Conservation (phyloP, 2,888 invertebrate genomes). For the Brachynemurus nebulosus region DNA sequence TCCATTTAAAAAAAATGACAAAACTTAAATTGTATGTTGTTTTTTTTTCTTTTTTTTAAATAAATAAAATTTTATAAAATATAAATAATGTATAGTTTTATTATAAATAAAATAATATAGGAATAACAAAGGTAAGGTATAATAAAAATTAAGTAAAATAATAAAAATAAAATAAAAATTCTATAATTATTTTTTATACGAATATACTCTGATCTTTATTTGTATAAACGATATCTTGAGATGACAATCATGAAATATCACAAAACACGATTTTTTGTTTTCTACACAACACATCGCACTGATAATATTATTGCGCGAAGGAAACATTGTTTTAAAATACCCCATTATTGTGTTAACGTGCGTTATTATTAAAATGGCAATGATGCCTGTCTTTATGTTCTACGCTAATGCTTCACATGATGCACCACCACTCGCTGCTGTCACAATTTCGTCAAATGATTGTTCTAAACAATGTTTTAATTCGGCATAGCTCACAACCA, state of each 20-base stretch:
- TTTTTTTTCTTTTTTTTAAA: too few relatives aligned
- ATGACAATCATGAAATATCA: slow-evolving; percentile 8
- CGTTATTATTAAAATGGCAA: neutral
- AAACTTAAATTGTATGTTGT: too few relatives aligned
- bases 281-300: slow-evolving; percentile 5
- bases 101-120: too few relatives aligned
- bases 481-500: slow-evolving; percentile 91
- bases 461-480: slow-evolving; percentile 89
- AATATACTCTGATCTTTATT: slow-evolving; percentile 11
- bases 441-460: slow-evolving; percentile 73
- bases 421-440: slow-evolving; percentile 28
- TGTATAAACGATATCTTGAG: slow-evolving; percentile 11
- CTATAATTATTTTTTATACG: slow-evolving; percentile 5
- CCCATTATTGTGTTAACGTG: neutral
- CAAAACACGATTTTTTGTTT: slow-evolving; percentile 10
- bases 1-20: too few relatives aligned
- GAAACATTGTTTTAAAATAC: neutral
- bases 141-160: neutral
- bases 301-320: neutral
- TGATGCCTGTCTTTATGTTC: neutral
- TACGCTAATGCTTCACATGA: slow-evolving; percentile 7
- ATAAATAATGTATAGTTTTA: too few relatives aligned
- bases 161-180: neutral
- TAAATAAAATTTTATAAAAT: too few relatives aligned
- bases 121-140: too few relatives aligned